Base-by-base conservation (phyloP, 2,888 invertebrate genomes). In the Mesochorus sp. region DNA sequence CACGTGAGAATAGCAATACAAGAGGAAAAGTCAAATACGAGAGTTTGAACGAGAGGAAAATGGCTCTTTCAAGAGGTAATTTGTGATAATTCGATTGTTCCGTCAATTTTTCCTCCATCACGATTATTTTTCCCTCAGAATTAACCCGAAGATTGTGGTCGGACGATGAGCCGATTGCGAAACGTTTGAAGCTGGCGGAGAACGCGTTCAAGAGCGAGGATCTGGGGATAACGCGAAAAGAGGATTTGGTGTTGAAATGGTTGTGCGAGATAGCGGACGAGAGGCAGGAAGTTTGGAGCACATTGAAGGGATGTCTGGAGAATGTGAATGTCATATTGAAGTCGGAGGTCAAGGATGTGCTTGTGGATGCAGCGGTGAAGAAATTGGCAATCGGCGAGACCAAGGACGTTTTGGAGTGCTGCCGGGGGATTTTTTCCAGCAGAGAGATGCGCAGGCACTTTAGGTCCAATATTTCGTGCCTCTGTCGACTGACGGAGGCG, bases 161-260 rank as follows among this genome's bases (percentile, higher is more conserved):
- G 0, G 84, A 88, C 2, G 85, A 85, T 0, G 92, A 91, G 67
- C 91, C 93, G 0, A 74, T 93, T 3, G 84, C 92, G 0, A 94
- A 94, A 83, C 91, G 93, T 4, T 87, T 93, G 1, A 92, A 93
- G 80, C 88, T 93, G 0, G 93, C 93, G 0, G 92, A 92, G 82
- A 93, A 93, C 87, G 91, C 92, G 0, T 91, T 93, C 1, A 87
- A 89, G 6, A 92, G 92, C 0, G 88, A 91, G 10, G 92, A 93
- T 82, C 91, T 93, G 47, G 91, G 93, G 0, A 87, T 92, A 0
- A 89, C 91, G 1, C 91, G 92, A 0, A 93, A 93, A 83, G 93
- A 93, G 76, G 91, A 93, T 61, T 87, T 92, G 1, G 89, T 93
- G 12, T 89, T 92, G 0, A 91, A 92, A 55, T 93, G 93, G 93